Conservation (phyloP, 2,888 invertebrate genomes). For the Tenthredo notha region DNA sequence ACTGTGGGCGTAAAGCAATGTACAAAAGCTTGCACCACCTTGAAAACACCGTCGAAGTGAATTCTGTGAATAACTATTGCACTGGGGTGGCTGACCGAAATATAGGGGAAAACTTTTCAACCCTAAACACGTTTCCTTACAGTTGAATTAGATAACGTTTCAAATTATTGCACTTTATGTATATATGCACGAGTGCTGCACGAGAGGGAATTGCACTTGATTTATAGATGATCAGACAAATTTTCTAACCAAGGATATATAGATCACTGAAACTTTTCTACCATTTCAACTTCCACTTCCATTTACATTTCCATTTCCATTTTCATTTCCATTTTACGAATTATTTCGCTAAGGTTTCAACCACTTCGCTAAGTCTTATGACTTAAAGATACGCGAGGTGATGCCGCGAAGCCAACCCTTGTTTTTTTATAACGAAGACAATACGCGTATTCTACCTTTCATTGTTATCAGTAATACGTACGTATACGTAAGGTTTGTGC, state of each 20-base stretch:
- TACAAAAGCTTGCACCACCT: constrained; percentile 15
- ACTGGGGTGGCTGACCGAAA: constrained; percentile 3
- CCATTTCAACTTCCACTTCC: not conserved
- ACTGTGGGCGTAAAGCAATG: constrained; percentile 29
- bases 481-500: not conserved
- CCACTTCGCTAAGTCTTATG: not conserved
- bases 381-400: not conserved
- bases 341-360: not conserved
- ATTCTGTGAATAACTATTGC: constrained; percentile 6
- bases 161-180: constrained; percentile 26
- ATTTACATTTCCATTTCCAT: not conserved
- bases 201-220: not conserved
- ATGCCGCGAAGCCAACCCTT: not conserved
- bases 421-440: constrained; percentile 31
- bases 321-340: not conserved
- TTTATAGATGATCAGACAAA: not conserved
- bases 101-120: not conserved
- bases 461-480: constrained; percentile 24
- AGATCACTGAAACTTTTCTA: not conserved
- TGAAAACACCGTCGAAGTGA: not conserved
- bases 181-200: not conserved
- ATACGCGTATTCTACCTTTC: constrained; percentile 1
- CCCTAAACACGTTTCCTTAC: not conserved
- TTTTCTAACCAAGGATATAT: not conserved
- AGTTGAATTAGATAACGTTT: constrained; percentile 29